Evolutionary conservation across 2,113 vertebrate species (phyloP).

Genomic region (Cariama cristata): DNA sequence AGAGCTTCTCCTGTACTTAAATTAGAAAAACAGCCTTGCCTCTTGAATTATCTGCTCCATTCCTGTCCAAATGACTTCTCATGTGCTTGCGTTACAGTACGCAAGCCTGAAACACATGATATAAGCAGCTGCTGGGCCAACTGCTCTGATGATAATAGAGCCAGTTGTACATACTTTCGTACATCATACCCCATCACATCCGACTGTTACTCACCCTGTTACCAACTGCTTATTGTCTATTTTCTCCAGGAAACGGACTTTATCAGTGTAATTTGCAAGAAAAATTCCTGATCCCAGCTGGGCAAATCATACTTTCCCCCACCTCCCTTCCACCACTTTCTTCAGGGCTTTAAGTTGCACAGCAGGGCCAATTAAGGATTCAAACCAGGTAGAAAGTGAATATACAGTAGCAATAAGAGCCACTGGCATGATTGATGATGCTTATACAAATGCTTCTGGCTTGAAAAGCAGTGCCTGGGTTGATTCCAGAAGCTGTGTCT

Average conservation of each 20-base stretch:
- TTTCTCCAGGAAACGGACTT: conserved; percentile 15
- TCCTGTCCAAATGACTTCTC: conserved; percentile 11
- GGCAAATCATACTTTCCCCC: neutral
- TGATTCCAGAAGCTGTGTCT: conserved; percentile 39
- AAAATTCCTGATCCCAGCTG: neutral
- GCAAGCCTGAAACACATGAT: conserved; percentile 10
- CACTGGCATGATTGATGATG: conserved; percentile 16
- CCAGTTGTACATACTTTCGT: neutral
- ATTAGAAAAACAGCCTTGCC: neutral
- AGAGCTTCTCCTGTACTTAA: neutral
- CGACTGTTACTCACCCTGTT: conserved; percentile 6
- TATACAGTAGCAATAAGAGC: conserved; percentile 21
- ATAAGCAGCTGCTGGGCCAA: conserved; percentile 47
- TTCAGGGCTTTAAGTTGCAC: neutral
- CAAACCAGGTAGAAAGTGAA: conserved; percentile 41
- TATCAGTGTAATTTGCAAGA: neutral
- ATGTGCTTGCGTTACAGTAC: neutral
- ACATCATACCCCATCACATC: neutral
- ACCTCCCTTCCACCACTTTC: neutral
- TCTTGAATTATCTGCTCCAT: neutral
- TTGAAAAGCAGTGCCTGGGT: conserved; percentile 25
- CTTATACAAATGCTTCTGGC: conserved; percentile 29
- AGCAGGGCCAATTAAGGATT: conserved; percentile 22
- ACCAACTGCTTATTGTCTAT: conserved; percentile 27
- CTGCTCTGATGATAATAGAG: conserved; percentile 22